Conservation (phyloP, 2,797 vertebrate species). For the Gobio occitaniae region DNA sequence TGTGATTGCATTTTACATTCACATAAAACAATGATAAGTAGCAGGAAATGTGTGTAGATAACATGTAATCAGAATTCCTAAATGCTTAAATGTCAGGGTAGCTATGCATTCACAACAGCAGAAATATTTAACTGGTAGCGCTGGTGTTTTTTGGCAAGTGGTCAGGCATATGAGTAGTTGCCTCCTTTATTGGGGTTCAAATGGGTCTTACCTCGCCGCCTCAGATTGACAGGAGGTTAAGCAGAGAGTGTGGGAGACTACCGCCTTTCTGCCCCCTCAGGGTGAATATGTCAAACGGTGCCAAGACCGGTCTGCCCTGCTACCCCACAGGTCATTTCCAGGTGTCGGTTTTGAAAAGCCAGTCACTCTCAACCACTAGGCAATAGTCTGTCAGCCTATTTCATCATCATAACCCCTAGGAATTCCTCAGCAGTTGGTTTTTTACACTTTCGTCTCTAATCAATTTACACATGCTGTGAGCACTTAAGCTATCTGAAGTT, state of each 20-base stretch:
- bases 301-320: slow-evolving; percentile 35
- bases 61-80: not conserved
- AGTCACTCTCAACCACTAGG: slow-evolving; percentile 11
- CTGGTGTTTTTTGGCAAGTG: slow-evolving; percentile 10
- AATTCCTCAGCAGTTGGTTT: slow-evolving; percentile 41
- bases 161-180: slow-evolving; percentile 40
- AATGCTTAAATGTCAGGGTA: not conserved
- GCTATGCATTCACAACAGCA: not conserved
- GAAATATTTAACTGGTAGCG: not conserved
- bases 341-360: slow-evolving; percentile 30
- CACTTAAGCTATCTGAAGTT: slow-evolving; percentile 41
- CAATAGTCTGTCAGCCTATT: slow-evolving; percentile 41
- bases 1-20: not conserved
- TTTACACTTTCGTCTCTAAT: slow-evolving; percentile 41
- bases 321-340: slow-evolving; percentile 45
- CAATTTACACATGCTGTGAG: slow-evolving; percentile 37
- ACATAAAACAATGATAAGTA: not conserved
- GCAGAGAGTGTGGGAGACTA: slow-evolving; percentile 58
- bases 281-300: slow-evolving; percentile 50
- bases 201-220: slow-evolving; percentile 13
- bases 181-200: slow-evolving; percentile 42
- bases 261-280: slow-evolving; percentile 41
- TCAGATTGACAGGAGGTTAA: slow-evolving; percentile 53
- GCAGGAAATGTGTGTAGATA: too few relatives aligned
- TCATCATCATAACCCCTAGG: slow-evolving; percentile 29